These are phyloP conservation scores for Chrysochloris asiatica DNA, from an alignment of 2,113 vertebrate genomes.

Conservation along the genomic window DNA sequence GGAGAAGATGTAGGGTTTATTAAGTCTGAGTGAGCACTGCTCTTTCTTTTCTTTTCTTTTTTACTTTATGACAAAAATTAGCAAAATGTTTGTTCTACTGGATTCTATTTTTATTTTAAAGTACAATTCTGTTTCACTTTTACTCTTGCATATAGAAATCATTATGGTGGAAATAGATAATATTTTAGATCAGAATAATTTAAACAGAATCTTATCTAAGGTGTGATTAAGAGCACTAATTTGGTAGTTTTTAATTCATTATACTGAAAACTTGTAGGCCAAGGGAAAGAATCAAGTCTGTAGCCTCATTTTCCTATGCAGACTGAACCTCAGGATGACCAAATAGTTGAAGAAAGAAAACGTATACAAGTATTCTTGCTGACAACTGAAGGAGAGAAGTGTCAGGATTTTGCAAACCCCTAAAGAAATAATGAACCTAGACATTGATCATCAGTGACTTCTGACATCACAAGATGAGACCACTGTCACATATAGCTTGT, in stretches of 20 bases:
- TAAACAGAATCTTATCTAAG: constrained; percentile 29
- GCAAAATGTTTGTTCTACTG: constrained; percentile 25
- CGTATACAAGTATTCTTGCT: not conserved
- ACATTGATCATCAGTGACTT: not conserved
- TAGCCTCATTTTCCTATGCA: constrained; percentile 16
- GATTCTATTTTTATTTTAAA: constrained; percentile 46
- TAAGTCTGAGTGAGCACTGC: constrained; percentile 35
- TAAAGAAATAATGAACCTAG: not conserved
- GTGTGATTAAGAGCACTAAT: not conserved
- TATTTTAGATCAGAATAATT: constrained; percentile 35
- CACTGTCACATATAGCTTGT: not conserved
- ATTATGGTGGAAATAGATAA: constrained; percentile 26
- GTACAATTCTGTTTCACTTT: constrained; percentile 37
- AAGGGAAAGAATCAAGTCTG: not conserved
- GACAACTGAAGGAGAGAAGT: not conserved
- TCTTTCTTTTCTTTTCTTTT: no score
- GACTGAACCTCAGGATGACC: not conserved
- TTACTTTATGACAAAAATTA: constrained; percentile 45
- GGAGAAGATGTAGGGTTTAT: constrained; percentile 30
- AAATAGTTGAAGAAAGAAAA: not conserved
- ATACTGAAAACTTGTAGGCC: constrained; percentile 27
- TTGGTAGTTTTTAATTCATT: constrained; percentile 44
- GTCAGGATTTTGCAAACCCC: not conserved
- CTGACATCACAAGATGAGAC: not conserved
- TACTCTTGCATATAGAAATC: constrained; percentile 2